phyloP scores from a whole-genome alignment of 2,888 invertebrate genomes.

The Acanthococcus lagerstroemiae region DNA sequence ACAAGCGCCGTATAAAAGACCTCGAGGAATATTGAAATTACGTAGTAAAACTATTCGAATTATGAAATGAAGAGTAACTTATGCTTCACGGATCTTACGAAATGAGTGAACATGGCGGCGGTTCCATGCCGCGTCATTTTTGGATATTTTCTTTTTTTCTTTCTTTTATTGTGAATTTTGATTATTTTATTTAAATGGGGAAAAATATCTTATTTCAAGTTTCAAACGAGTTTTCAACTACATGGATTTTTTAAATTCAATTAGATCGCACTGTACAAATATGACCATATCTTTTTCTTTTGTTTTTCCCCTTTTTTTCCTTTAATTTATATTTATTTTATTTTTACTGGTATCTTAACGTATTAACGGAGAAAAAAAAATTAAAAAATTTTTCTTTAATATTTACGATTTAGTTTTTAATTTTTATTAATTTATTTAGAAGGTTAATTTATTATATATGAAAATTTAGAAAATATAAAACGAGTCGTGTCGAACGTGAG shows the following conservation, averaged over 20 bases:
- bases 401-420: conserved; percentile 14
- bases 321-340: neutral
- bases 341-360: too few species aligned
- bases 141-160: neutral
- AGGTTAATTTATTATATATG: conserved; percentile 14
- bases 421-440: conserved; percentile 3
- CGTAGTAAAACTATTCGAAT: conserved; percentile 20
- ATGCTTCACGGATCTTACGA: neutral
- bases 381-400: conserved; percentile 5
- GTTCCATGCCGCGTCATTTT: neutral
- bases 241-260: conserved; percentile 9
- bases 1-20: conserved; percentile 8
- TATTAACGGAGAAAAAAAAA: conserved; percentile 3
- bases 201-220: neutral
- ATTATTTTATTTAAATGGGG: conserved; percentile 5
- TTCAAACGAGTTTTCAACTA: too few species aligned
- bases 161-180: conserved; percentile 19
- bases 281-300: conserved; percentile 25
- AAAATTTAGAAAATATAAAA: too few species aligned
- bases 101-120: neutral
- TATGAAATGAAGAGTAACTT: conserved; percentile 9
- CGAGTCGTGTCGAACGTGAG: too few species aligned
- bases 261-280: conserved; percentile 22
- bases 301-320: neutral
- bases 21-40: conserved; percentile 17